Evolutionary conservation across 2,113 vertebrate species (phyloP), one percentile per base, ranked within the genome.

Genomic region (Saimiri boliviensis): DNA sequence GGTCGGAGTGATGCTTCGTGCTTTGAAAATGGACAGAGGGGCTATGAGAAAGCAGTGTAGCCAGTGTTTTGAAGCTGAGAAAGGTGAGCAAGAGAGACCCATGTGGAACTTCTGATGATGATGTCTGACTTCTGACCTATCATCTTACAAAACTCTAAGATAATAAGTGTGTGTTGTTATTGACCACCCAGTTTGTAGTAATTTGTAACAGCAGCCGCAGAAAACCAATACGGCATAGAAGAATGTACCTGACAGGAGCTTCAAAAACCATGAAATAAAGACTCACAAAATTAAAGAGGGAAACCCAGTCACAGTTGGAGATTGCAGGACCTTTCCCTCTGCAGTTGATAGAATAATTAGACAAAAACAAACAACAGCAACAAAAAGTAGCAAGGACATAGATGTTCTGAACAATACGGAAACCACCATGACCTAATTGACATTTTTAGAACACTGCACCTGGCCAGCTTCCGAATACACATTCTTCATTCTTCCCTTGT

Each of bases 281-380:
- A 56, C 47, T 25, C 88, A 37, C 52, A 89, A 17, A 68, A 58
- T 37, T 89, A 71, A 92, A 95, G 45, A 88, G 11, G 40, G 32
- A 89, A 17, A 71, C 56, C 49, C 9, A 23, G 0, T 37, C 76
- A 80, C 3, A 13, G 40, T 20, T 32, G 37, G 56, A 76, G 66
- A 45, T 81, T 73, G 58, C 81, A 96, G 80, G n/a, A 42, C 70
- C 11, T 37, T 89, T 63, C 30, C 68, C 19, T 90, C 66, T 52
- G 25, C 30, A 10, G 5, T 19, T 86, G 63, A 27, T 47, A 79
- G 47, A 54, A 74, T 49, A 77, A 6, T 86, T 82, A 76, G 20
- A 54, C 35, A 80, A 80, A 92, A 86, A 30, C 35, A 76, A n/a
- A 35, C 45, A 16, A 23, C 1, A 19, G 30, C 83, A 81, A 11